These are phyloP conservation scores for Seira musarum DNA, from an alignment of 2,888 invertebrate genomes.

Conservation along the genomic window DNA sequence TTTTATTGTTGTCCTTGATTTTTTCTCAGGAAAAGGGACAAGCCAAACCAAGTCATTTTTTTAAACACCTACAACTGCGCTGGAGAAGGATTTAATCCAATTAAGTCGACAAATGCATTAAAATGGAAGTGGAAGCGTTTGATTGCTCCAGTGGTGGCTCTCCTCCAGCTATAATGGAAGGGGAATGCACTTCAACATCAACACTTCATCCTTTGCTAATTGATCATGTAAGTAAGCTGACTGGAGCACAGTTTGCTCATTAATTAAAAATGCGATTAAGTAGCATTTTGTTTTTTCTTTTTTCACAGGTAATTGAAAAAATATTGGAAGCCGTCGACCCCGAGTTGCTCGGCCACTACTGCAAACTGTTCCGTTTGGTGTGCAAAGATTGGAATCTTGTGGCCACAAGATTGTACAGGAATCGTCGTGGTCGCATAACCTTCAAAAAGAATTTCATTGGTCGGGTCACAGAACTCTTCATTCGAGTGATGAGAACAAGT, in stretches of 20 bases:
- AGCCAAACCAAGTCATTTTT: no score
- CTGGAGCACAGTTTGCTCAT: background rate
- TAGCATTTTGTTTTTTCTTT: background rate
- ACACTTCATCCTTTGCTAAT: conserved; percentile 47
- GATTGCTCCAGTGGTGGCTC: background rate
- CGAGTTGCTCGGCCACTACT: conserved; percentile 46
- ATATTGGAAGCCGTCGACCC: conserved; percentile 38
- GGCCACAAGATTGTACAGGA: conserved; percentile 35
- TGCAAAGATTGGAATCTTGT: conserved; percentile 47
- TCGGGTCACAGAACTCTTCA: conserved; percentile 44
- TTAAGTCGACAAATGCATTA: no score
- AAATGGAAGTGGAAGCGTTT: background rate
- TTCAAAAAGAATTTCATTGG: conserved; percentile 55
- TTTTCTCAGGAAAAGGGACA: no score
- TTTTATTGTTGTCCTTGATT: no score
- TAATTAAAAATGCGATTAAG: background rate
- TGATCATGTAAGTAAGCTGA: conserved; percentile 39
- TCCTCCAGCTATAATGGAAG: background rate
- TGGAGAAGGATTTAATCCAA: no score
- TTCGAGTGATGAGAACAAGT: conserved; percentile 47
- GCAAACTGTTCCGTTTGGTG: conserved; percentile 47
- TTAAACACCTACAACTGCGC: no score
- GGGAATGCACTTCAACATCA: background rate
- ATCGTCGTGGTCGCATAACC: conserved; percentile 40
- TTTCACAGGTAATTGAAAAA: conserved; percentile 41